These are phyloP conservation scores for Epizoanthus illoricatus DNA, from an alignment of 92 coral and sea anemone species.

Conservation along the genomic window DNA sequence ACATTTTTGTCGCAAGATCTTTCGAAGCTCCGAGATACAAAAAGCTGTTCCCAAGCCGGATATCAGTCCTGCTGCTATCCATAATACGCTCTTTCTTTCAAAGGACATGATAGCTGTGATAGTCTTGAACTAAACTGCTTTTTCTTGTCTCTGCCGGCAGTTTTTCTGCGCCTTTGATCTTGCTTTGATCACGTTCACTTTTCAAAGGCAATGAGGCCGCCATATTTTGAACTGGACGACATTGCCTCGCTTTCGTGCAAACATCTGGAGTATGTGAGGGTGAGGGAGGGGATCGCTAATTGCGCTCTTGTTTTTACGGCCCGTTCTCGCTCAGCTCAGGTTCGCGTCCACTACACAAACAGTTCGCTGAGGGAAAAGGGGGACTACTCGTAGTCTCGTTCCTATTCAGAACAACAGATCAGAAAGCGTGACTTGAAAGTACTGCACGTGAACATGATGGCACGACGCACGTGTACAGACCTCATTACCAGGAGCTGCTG, in stretches of 20 bases:
- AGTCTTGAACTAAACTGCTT: not conserved
- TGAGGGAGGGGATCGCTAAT: not conserved
- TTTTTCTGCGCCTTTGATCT: not conserved
- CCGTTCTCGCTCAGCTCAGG: no score
- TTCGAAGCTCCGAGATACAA: slow-evolving; percentile 74
- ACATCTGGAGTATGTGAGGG: not conserved
- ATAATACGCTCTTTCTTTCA: slow-evolving; percentile 61
- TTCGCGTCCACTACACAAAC: no score
- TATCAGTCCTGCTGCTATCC: slow-evolving; percentile 72
- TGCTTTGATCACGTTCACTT: not conserved
- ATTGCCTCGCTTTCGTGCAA: slow-evolving; percentile 26
- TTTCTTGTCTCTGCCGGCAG: slow-evolving; percentile 4
- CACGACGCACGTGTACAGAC: no score
- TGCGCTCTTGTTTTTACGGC: no score
- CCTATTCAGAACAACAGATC: no score
- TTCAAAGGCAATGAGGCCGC: slow-evolving; percentile 19
- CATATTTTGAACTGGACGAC: slow-evolving; percentile 32
- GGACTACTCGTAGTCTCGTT: no score
- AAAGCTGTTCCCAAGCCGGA: slow-evolving; percentile 85
- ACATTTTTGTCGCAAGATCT: slow-evolving; percentile 72
- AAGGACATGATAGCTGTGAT: slow-evolving; percentile 49
- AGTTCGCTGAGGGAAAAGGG: no score
- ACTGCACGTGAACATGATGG: no score
- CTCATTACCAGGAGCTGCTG: no score
- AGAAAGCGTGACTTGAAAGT: no score